Evolutionary conservation across 1,140 invertebrate species (phyloP).

Genomic region (Myzus persicae): DNA sequence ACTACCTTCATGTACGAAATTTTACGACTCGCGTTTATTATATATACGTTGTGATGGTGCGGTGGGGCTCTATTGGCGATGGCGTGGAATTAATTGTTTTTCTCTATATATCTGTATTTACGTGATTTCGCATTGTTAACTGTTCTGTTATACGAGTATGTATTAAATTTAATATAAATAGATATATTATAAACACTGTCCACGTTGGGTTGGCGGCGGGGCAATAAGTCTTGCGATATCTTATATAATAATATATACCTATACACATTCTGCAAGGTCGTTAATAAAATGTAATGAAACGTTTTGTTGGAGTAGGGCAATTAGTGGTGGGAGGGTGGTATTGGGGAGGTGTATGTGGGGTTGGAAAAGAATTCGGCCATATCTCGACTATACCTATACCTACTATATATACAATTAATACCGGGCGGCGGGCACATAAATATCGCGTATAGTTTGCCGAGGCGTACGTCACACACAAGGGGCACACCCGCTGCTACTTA

Average conservation of each 20-base stretch:
- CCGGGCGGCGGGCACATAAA: slow-evolving; percentile 18
- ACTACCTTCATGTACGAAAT: background rate
- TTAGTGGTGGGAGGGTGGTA: background rate
- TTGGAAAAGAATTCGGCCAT: background rate
- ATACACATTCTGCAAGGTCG: background rate
- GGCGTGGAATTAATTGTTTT: background rate
- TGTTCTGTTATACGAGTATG: background rate
- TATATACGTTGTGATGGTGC: background rate
- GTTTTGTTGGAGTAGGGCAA: background rate
- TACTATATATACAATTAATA: background rate
- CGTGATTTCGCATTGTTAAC: background rate
- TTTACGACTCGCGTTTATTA: background rate
- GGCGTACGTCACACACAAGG: slow-evolving; percentile 38
- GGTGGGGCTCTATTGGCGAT: background rate
- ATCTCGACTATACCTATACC: background rate
- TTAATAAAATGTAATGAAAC: slow-evolving; percentile 50
- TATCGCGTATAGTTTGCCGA: background rate
- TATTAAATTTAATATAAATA: background rate
- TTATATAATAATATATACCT: background rate
- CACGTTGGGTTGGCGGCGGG: background rate
- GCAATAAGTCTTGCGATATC: background rate
- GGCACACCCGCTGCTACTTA: slow-evolving; percentile 14
- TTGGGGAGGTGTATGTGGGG: background rate
- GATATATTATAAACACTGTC: background rate
- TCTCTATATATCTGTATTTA: background rate